Evolutionary conservation across 2,113 vertebrate genomes (phyloP).

Genomic region (Actenoides hombroni): DNA sequence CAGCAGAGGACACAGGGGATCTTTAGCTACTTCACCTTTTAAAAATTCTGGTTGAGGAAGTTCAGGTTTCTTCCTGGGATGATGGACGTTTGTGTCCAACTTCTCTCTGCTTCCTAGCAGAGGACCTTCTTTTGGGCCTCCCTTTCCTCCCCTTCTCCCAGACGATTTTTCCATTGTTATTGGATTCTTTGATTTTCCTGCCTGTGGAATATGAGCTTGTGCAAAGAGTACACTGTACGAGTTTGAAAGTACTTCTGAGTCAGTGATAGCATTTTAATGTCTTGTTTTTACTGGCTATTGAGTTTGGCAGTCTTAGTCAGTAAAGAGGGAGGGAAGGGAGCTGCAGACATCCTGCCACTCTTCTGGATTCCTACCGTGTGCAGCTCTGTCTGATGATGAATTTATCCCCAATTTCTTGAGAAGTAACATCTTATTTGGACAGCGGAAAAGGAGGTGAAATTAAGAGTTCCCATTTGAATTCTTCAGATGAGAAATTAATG

Average conservation of each 20-base stretch:
- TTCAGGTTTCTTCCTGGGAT: background rate
- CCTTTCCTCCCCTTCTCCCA: background rate
- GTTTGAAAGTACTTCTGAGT: background rate
- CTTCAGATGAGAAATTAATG: background rate
- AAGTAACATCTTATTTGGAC: background rate
- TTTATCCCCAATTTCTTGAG: background rate
- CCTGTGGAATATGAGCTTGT: slow-evolving; percentile 15
- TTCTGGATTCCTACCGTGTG: background rate
- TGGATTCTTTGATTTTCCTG: slow-evolving; percentile 10
- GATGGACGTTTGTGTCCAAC: background rate
- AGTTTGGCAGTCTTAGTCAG: background rate
- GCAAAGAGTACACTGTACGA: background rate
- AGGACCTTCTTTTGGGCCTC: background rate
- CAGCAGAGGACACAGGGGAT: background rate
- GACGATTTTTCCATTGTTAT: slow-evolving; percentile 7
- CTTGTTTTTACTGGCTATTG: background rate
- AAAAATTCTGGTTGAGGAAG: background rate
- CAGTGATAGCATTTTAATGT: background rate
- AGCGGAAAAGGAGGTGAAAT: background rate
- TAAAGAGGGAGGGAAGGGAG: background rate
- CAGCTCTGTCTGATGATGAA: background rate
- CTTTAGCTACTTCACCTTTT: background rate
- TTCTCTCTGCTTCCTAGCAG: background rate
- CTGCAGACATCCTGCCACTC: background rate
- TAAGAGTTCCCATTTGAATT: background rate